These are phyloP conservation scores for Myotis vivesi DNA, from an alignment of 2,797 vertebrate species.

Conservation along the genomic window DNA sequence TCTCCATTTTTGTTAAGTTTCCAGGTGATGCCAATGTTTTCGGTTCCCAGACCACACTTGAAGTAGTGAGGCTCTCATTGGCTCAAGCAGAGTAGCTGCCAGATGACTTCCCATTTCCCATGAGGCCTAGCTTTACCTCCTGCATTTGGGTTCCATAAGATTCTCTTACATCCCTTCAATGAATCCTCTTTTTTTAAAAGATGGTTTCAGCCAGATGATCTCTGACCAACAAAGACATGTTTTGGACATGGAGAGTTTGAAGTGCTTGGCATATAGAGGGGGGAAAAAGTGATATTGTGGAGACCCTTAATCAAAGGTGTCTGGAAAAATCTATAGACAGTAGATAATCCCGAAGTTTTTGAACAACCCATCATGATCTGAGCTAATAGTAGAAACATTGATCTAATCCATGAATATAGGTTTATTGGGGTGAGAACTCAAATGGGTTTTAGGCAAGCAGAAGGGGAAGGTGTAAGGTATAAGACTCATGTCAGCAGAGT, in stretches of 20 bases:
- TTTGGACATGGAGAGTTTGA: constrained; percentile 8
- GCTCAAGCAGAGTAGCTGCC: neutral
- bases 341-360: neutral
- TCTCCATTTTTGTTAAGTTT: neutral
- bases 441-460: neutral
- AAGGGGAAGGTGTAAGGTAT: neutral
- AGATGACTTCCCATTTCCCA: neutral
- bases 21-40: neutral
- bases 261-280: neutral
- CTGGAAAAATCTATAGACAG: neutral
- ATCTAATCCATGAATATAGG: neutral
- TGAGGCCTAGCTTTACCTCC: neutral
- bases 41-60: neutral
- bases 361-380: neutral
- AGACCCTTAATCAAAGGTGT: neutral
- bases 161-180: neutral
- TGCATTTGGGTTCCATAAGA: neutral
- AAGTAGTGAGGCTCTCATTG: neutral
- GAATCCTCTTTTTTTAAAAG: neutral
- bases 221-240: neutral
- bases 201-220: neutral
- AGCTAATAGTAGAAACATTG: constrained; percentile 1
- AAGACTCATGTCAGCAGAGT: neutral
- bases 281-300: neutral
- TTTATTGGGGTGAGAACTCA: neutral